A percentile compares a stretch with the other conserved stretches of the same genome.
phyloP scores from a whole-genome alignment of 2,888 invertebrate species.

The Girardia tigrina region DNA sequence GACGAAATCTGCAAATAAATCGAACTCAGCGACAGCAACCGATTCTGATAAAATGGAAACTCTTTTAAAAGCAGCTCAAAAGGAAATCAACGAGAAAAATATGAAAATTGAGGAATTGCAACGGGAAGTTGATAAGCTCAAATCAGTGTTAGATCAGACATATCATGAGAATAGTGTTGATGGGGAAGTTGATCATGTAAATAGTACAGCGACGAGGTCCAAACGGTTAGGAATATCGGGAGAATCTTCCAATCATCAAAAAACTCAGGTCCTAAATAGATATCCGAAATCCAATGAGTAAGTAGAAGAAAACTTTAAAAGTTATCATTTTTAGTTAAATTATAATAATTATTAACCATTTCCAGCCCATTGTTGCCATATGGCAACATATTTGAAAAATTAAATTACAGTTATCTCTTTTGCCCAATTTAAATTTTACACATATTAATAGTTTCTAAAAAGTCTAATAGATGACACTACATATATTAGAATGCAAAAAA shows the following conservation, averaged over 20 bases:
- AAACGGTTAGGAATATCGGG: constrained; percentile 1
- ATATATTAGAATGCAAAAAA: no score
- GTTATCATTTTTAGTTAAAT: no score
- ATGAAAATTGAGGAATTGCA: constrained; percentile 58
- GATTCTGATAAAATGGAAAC: neutral
- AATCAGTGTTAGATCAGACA: constrained; percentile 53
- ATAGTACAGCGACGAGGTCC: neutral
- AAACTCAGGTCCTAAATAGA: neutral
- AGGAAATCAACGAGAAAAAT: constrained; percentile 55
- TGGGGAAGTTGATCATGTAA: neutral
- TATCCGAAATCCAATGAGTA: constrained; percentile 3
- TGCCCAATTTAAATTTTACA: no score
- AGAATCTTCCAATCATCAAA: constrained; percentile 23
- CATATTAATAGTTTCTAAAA: no score
- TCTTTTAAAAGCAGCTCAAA: neutral
- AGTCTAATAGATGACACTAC: no score
- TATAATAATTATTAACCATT: no score
- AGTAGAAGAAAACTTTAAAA: no score
- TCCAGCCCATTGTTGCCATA: no score
- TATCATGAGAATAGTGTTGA: neutral
- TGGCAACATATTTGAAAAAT: no score
- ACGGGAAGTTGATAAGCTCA: constrained; percentile 61
- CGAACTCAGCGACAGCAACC: neutral
- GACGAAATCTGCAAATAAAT: neutral
- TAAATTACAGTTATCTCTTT: no score